Evolutionary conservation across 2,888 invertebrate genomes (phyloP).

Genomic region (Trimorus sp.): DNA sequence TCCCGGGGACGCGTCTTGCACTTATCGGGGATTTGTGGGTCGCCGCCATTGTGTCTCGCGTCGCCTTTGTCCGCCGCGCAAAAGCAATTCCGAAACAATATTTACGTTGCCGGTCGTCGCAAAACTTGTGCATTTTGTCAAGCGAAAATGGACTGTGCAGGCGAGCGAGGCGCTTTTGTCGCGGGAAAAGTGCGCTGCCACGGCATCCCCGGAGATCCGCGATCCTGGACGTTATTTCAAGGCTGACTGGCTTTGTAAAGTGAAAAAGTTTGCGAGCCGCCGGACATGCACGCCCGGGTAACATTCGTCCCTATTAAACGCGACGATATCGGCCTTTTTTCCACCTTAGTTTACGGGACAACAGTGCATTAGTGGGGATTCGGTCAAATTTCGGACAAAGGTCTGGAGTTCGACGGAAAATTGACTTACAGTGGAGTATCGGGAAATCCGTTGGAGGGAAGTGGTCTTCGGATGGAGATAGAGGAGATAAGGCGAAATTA

Average conservation of each 20-base stretch:
- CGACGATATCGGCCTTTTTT: constrained; percentile 44
- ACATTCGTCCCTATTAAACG: constrained; percentile 69
- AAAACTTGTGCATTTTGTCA: constrained; percentile 50
- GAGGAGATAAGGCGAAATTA: too few species aligned
- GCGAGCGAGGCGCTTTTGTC: constrained; percentile 43
- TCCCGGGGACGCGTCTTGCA: too few species aligned
- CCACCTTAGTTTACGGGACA: constrained; percentile 1
- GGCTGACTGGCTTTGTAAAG: constrained; percentile 75
- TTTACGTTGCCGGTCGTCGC: constrained; percentile 42
- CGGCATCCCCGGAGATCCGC: constrained; percentile 48
- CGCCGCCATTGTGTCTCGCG: constrained; percentile 20
- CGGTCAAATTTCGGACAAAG: too few species aligned
- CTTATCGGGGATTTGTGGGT: too few species aligned
- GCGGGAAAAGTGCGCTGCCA: constrained; percentile 38
- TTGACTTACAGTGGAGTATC: too few species aligned
- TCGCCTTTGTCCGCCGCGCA: constrained; percentile 1
- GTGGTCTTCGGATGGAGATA: too few species aligned
- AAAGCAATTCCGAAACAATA: constrained; percentile 46
- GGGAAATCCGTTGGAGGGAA: too few species aligned
- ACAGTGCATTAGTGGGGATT: too few species aligned
- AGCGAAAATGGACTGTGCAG: constrained; percentile 51
- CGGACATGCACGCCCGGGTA: constrained; percentile 48
- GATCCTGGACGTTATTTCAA: constrained; percentile 74
- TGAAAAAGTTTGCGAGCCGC: constrained; percentile 73
- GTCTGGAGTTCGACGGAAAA: too few species aligned